Base-by-base conservation (phyloP, 2,888 invertebrate species). In the Callyntrura guangdongensis region DNA sequence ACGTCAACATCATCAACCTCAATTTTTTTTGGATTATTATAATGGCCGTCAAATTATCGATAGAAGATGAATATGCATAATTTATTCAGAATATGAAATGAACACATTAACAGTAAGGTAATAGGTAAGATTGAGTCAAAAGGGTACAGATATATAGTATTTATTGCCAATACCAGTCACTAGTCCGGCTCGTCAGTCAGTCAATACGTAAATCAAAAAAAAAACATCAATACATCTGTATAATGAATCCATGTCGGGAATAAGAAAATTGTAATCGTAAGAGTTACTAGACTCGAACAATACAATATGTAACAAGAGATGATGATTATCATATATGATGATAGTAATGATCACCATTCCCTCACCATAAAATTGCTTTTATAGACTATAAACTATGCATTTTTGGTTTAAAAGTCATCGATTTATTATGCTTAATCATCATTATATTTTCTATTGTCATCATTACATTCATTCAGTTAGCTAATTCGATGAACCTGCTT, bases 1-100 rank as follows among this genome's bases (percentile, higher is more conserved):
- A 56, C 56, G 49, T 36, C 79, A 53, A 27, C 56, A 53, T 77
- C 22, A 56, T 25, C 49, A 77, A 14, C 14, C 77, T 53, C 53
- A 81, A 36, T 6, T 36, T 36, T n/a, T 81, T 77, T 53, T 25
- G 22, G 22, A 36, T 61, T 81, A 61, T 77, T 64, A 77, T 86
- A 81, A 87, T 82, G 79, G 45, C 53, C 81, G 67, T 81, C 87
- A 67, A 87, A 67, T 87, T 69, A 87, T 87, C 87, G 81, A 81
- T 86, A 64, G 61, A 86, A 53, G 49, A 86, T 86, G 86, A 86
- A 81, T 81, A 53, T 67, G 87, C 87, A 87, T 69, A 67, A 77
- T 87, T 87, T 87, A 87, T 87, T 87, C 87, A 87, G 14, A 84
- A 69, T 53, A 56, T 36, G n/a, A 49, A n/a, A 83, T 64, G 61